Percentiles rank a stretch among this genome's conserved stretches.
Evolutionary conservation across 2,888 invertebrate species (phyloP).

Genomic region (Athalia rosae): DNA sequence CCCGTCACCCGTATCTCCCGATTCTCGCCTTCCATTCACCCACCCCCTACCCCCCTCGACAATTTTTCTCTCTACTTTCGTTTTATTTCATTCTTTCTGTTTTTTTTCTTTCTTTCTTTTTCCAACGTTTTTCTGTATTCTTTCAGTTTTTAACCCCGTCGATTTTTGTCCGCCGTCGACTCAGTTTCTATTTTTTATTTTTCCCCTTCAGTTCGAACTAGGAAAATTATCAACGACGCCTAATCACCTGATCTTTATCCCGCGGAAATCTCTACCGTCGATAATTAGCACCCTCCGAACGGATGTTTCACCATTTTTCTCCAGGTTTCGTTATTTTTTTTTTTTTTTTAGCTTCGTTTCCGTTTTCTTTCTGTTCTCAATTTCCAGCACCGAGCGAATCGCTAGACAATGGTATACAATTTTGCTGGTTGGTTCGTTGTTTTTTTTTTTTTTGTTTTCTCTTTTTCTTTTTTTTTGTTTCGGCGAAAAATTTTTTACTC

Average conservation of each 20-base stretch:
- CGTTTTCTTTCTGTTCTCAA: not conserved
- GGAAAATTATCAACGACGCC: no score
- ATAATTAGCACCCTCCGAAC: no score
- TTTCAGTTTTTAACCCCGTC: not conserved
- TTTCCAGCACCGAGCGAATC: not conserved
- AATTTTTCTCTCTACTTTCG: slow-evolving; percentile 44
- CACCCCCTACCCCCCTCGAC: not conserved
- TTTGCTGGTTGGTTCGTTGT: not conserved
- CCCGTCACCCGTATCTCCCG: slow-evolving; percentile 38
- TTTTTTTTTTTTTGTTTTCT: not conserved
- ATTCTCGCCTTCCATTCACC: slow-evolving; percentile 45
- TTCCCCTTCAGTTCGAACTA: no score
- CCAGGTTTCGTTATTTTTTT: not conserved
- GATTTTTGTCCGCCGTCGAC: not conserved
- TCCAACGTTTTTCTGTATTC: not conserved
- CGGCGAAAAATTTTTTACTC: no score
- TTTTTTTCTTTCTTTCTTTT: slow-evolving; percentile 41
- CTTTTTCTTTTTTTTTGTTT: no score
- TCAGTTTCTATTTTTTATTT: no score
- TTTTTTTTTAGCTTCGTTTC: not conserved
- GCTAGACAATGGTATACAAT: not conserved
- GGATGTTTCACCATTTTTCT: not conserved
- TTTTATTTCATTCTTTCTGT: slow-evolving; percentile 47
- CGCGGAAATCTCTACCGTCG: no score
- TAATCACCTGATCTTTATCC: no score